A percentile compares a stretch with the other conserved stretches of the same genome.
Conservation (phyloP, 2,113 vertebrate genomes). For the Ophthalmolycus amberensis region DNA sequence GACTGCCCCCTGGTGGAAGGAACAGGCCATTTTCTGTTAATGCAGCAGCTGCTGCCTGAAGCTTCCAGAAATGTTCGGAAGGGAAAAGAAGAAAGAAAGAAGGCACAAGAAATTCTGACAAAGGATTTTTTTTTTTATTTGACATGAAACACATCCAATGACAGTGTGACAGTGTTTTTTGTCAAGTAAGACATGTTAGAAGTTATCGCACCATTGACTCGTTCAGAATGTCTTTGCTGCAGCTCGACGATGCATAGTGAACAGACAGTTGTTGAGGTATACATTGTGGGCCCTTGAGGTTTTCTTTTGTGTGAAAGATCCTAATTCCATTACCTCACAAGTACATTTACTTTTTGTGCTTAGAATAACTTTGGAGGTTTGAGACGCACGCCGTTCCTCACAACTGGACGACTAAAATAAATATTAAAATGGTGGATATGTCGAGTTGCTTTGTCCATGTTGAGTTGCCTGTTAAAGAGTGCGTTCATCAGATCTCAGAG, state of each 20-base stretch:
- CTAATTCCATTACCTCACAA: constrained; percentile 69
- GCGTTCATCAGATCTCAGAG: constrained; percentile 37
- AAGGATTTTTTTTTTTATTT: constrained; percentile 75
- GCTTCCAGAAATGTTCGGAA: neutral
- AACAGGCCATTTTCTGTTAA: neutral
- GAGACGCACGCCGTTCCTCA: constrained; percentile 44
- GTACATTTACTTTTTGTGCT: constrained; percentile 76
- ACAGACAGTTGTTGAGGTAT: constrained; percentile 80
- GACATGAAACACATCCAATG: constrained; percentile 80
- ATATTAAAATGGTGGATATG: constrained; percentile 22
- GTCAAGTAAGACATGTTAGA: constrained; percentile 77
- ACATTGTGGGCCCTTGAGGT: constrained; percentile 78
- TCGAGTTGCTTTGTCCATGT: constrained; percentile 29
- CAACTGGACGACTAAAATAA: constrained; percentile 48
- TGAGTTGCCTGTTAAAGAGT: constrained; percentile 25
- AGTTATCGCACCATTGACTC: constrained; percentile 75
- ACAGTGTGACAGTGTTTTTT: constrained; percentile 77
- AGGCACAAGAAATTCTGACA: constrained; percentile 53
- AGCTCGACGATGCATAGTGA: constrained; percentile 81
- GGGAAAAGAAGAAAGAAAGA: neutral
- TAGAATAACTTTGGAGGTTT: constrained; percentile 67
- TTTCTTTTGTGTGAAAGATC: constrained; percentile 51
- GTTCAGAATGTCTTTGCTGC: constrained; percentile 72
- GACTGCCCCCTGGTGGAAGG: constrained; percentile 57
- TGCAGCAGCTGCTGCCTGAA: constrained; percentile 11